Base-by-base conservation (phyloP, 2,888 invertebrate species). In the Heliconius charithonia region DNA sequence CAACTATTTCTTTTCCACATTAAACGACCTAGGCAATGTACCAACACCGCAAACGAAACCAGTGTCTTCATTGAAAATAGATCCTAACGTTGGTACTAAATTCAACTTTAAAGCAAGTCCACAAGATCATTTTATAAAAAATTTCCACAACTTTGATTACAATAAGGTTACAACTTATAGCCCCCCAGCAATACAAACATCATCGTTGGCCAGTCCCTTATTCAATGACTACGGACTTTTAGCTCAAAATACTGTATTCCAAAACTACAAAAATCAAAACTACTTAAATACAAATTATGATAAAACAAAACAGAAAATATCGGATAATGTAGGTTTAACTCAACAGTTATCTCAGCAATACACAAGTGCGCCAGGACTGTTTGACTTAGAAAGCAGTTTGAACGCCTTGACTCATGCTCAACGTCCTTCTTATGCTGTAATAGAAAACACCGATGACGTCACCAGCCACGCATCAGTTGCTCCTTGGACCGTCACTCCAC, bases 21-120 rank as follows among this genome's bases (percentile, higher is more conserved):
- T 89, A 45, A 89, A 86, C 65, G 91, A 95, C 87, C 83, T 91
- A 85, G 90, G 95, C 89, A 87, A 90, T 87, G 84, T 93, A 85
- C 86, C 96, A 84, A 95, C 96, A 3, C 96, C 95, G 19, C 90
- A 89, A 75, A 89, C 92, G 1, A 93, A 95, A 85, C 82, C 88
- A 45, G 87, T 90, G n/a, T 83, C 87, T 4, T 87, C 91, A 25
- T 87, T 88, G 12, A 93, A 94, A 83, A 89, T 92, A 74, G 93
- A 94, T 80, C 92, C 93, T 16, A 94, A 93, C 79, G 89, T 88
- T 13, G 89, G 88, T 80, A 85, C 84, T 27, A 92, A 93, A 83
- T 85, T 85, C 65, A 85, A 83, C 2, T 95, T 95, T 82, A 95
- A 94, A 80, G 90, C 95, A 3, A 95, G 95, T 80, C 94, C 94